These are phyloP conservation scores for Henricia sp. DNA, from an alignment of 53 echinoderm and acorn worm genomes.

Conservation along the genomic window DNA sequence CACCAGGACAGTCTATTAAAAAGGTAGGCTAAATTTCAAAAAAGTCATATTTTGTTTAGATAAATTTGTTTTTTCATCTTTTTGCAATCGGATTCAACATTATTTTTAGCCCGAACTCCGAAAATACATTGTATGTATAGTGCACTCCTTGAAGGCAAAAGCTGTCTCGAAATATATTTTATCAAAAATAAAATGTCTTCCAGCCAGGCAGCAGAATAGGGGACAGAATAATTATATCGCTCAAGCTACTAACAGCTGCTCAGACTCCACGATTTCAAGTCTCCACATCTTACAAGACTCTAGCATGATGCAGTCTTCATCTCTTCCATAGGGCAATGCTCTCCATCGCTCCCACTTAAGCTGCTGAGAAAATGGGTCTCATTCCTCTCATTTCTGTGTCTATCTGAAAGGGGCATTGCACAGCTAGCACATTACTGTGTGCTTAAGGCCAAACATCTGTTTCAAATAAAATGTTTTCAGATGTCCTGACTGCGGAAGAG, in stretches of 20 bases:
- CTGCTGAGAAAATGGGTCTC: not conserved
- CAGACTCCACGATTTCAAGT: not conserved
- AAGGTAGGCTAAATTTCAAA: no score
- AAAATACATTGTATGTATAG: no score
- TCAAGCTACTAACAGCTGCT: not conserved
- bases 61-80: no score
- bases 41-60: no score
- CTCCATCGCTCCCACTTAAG: not conserved
- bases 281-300: not conserved
- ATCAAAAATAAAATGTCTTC: no score
- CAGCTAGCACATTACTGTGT: not conserved
- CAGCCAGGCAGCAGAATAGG: no score
- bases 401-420: not conserved
- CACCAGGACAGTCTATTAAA: no score
- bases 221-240: not conserved
- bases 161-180: no score
- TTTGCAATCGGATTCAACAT: no score
- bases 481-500: not conserved
- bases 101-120: no score
- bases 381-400: constrained; percentile 37
- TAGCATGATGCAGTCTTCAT: not conserved
- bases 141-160: no score
- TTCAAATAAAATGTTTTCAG: constrained; percentile 19
- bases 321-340: not conserved
- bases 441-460: constrained; percentile 42